Percentiles rank a stretch among this genome's conserved stretches.
Evolutionary conservation across 1,140 invertebrate species (phyloP).

Genomic region (Bombus haemorrhoidalis): DNA sequence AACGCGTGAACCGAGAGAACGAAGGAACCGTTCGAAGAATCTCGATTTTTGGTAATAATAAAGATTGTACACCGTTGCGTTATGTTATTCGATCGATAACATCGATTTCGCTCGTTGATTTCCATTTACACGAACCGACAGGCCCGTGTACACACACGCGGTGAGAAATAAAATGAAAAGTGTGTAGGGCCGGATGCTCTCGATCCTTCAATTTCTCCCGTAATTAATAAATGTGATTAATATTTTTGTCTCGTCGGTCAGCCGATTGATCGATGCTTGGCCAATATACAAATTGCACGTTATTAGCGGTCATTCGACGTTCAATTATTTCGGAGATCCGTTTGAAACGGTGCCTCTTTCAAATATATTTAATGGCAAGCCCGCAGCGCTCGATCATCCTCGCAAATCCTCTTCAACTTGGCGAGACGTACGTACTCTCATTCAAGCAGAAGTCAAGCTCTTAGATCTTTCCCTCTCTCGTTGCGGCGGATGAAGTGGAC

Average conservation of each 20-base stretch:
- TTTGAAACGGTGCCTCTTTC: constrained; percentile 30
- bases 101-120: neutral
- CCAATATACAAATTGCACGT: constrained; percentile 26
- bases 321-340: constrained; percentile 60
- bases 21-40: constrained; percentile 26
- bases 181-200: neutral
- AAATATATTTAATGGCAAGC: constrained; percentile 63
- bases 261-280: constrained; percentile 14
- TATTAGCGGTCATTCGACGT: constrained; percentile 59
- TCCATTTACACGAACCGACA: constrained; percentile 17
- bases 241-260: constrained; percentile 13
- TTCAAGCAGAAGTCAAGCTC: constrained; percentile 57
- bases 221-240: constrained; percentile 46
- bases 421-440: constrained; percentile 52
- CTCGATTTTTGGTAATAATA: neutral
- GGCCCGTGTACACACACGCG: neutral
- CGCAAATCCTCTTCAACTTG: constrained; percentile 51
- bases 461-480: constrained; percentile 48
- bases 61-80: neutral
- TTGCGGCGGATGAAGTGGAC: constrained; percentile 59
- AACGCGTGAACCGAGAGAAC: constrained; percentile 15
- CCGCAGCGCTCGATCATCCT: constrained; percentile 61
- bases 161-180: neutral
- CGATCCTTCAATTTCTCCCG: constrained; percentile 34
- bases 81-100: constrained; percentile 3